These are phyloP conservation scores for Drosophila albomicans DNA, from an alignment of 1,140 invertebrate genomes.

Conservation along the genomic window DNA sequence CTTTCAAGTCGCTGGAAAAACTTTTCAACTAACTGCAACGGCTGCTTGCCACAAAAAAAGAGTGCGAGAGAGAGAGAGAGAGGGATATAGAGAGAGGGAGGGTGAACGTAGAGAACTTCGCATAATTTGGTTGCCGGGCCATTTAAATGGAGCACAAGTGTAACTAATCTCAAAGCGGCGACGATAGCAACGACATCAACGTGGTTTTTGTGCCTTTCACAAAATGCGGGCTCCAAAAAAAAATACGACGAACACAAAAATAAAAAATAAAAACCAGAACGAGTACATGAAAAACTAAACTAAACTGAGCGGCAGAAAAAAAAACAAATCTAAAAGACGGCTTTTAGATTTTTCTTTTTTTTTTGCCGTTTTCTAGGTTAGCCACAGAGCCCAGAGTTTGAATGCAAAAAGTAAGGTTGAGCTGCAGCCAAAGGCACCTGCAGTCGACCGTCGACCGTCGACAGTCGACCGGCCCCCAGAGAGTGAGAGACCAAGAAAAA, in stretches of 20 bases:
- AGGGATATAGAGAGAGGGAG: background rate
- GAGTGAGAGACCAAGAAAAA: slow-evolving; percentile 36
- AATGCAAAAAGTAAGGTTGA: slow-evolving; percentile 36
- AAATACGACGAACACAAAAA: slow-evolving; percentile 39
- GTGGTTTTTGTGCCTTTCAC: slow-evolving; percentile 73
- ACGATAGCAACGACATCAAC: slow-evolving; percentile 53
- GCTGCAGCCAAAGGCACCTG: slow-evolving; percentile 63
- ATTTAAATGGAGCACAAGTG: slow-evolving; percentile 80
- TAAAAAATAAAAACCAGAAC: slow-evolving; percentile 58
- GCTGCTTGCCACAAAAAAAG: slow-evolving; percentile 5
- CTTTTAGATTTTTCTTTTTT: slow-evolving; percentile 23
- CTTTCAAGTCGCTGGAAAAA: slow-evolving; percentile 37
- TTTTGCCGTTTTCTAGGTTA: slow-evolving; percentile 68
- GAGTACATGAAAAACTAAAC: slow-evolving; percentile 53
- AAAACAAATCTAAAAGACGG: slow-evolving; percentile 37
- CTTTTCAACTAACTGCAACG: slow-evolving; percentile 36
- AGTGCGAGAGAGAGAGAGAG: background rate
- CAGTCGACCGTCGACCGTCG: background rate
- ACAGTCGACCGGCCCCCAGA: slow-evolving; percentile 7
- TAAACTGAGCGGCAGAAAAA: slow-evolving; percentile 7
- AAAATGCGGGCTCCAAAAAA: slow-evolving; percentile 44
- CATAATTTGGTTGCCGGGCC: slow-evolving; percentile 48
- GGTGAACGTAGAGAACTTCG: slow-evolving; percentile 34
- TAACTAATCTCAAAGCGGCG: slow-evolving; percentile 74
- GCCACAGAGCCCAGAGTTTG: slow-evolving; percentile 42